These are phyloP conservation scores for human (Homo sapiens) DNA, from an alignment of 2,113 vertebrate genomes.

Conservation along the genomic window GRCh38 chr6:103888501-103889000, in stretches of 20 bases:
- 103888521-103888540: background rate
- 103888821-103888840: background rate
- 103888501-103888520: background rate
- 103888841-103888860: constrained; percentile 6
- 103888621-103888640: background rate
- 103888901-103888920: background rate
- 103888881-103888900: background rate
- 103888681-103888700: background rate
- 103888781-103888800: background rate
- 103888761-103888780: background rate
- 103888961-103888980: background rate
- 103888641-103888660: background rate
- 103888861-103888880: background rate
- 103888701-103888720: background rate
- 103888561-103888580: background rate
- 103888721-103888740: background rate
- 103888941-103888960: background rate
- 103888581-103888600: background rate
- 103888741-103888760: background rate
- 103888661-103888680: background rate
- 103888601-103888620: background rate
- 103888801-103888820: background rate
- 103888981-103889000: background rate
- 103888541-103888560: background rate
- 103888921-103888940: background rate